Evolutionary conservation across 1,140 invertebrate species (phyloP), one percentile per base, ranked within the genome.

Genomic region (Scaptomyza hsui): DNA sequence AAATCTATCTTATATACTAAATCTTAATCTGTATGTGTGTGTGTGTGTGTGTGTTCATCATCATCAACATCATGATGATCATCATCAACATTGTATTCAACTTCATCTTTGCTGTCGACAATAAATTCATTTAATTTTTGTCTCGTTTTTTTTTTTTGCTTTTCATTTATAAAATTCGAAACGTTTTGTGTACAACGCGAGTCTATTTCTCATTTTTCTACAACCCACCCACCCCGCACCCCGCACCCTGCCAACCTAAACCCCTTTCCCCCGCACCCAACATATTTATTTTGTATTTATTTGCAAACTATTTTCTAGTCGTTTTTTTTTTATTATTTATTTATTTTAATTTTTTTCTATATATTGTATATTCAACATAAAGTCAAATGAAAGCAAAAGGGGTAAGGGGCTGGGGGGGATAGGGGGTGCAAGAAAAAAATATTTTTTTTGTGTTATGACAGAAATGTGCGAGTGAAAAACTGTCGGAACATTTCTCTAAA

Each of bases 381-480:
- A 52, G 53, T 15, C 53, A 37, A 18, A 48, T n/a, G n/a, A n/a
- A n/a, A n/a, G n/a, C n/a, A n/a, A 5, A 53, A 3, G 15, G 3
- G 37, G 6, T 10, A 18, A 29, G 18, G 37, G 37, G 32, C n/a
- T 32, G n/a, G 55, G 18, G 60, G 55, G 21, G 10, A 13, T n/a
- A n/a, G 2, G 3, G 3, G 26, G 47, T 13, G 18, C 18, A 42
- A 24, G 15, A n/a, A n/a, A 59, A 52, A 82, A 82, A 77, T 85
- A 81, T 88, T 77, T 86, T 61, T 86, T 74, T 85, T 67, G 32
- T 75, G 82, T 86, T 86, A 86, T 86, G 81, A 86, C 81, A 88
- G 82, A 88, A 86, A 86, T 86, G 81, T 75, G 70, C 51, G 70
- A 51, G 59, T 59, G 48, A 48, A 75, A 64, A 60, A 67, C 48